Evolutionary conservation across 2,797 vertebrate species (phyloP).

Genomic region (Platalea minor): DNA sequence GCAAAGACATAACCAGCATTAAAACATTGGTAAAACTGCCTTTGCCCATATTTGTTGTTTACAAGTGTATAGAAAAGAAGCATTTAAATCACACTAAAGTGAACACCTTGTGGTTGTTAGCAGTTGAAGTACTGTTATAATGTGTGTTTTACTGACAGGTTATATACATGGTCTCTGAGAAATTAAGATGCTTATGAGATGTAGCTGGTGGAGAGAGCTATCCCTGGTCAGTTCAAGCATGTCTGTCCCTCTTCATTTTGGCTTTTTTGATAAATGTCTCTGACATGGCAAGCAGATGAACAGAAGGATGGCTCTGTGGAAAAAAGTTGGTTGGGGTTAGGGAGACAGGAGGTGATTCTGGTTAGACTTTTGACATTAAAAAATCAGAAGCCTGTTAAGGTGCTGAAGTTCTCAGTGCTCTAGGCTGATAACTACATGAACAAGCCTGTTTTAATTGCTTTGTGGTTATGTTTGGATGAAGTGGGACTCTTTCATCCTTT

Average conservation of each 20-base stretch:
- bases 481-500: not conserved
- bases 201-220: not conserved
- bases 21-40: not conserved
- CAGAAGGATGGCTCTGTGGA: not conserved
- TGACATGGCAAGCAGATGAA: not conserved
- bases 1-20: not conserved
- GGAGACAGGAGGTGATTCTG: not conserved
- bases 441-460: not conserved
- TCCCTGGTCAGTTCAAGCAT: not conserved
- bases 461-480: not conserved
- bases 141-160: not conserved
- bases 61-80: not conserved
- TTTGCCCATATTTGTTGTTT: not conserved
- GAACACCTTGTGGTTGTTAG: not conserved
- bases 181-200: not conserved
- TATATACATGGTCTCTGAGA: not conserved
- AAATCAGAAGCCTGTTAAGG: not conserved
- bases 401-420: not conserved
- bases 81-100: not conserved
- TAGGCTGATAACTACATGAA: not conserved
- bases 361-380: slow-evolving; percentile 9
- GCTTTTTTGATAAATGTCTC: not conserved
- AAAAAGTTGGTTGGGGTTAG: not conserved
- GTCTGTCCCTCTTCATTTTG: not conserved
- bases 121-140: not conserved